Evolutionary conservation across 2,888 invertebrate genomes (phyloP).

Genomic region (Hydrotaea diabolus): DNA sequence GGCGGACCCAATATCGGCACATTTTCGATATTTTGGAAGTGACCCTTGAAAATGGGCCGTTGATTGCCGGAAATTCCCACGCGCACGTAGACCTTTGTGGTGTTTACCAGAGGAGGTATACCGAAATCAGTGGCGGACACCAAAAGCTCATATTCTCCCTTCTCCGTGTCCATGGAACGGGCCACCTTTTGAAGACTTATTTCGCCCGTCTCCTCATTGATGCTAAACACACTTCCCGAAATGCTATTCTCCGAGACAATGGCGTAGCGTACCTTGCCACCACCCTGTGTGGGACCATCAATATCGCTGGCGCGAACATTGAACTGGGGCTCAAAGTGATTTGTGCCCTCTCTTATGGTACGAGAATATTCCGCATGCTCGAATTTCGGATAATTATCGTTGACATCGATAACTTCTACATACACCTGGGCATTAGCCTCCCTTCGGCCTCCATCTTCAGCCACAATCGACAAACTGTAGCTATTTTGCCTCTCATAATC

Average conservation of each 20-base stretch:
- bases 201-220: conserved; percentile 87
- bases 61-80: conserved; percentile 91
- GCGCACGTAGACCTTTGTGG: conserved; percentile 85
- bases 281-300: conserved; percentile 88
- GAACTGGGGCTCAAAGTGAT: conserved; percentile 89
- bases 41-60: conserved; percentile 89
- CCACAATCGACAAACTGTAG: conserved; percentile 90
- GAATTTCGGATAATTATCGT: conserved; percentile 89
- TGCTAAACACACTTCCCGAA: conserved; percentile 84
- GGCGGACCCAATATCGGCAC: conserved; percentile 85
- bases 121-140: conserved; percentile 88
- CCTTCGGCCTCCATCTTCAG: conserved; percentile 90
- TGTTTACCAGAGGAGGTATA: conserved; percentile 85
- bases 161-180: conserved; percentile 87
- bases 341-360: conserved; percentile 89
- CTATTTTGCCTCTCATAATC: conserved; percentile 91
- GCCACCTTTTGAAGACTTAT: conserved; percentile 85
- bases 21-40: conserved; percentile 83
- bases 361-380: conserved; percentile 87
- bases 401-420: conserved; percentile 87
- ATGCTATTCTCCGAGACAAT: conserved; percentile 87
- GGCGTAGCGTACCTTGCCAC: conserved; percentile 85
- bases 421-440: conserved; percentile 87
- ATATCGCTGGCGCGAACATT: conserved; percentile 89
- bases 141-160: conserved; percentile 87